phyloP scores from a whole-genome alignment of 2,797 vertebrate species.

The Sarcoramphus papa region DNA sequence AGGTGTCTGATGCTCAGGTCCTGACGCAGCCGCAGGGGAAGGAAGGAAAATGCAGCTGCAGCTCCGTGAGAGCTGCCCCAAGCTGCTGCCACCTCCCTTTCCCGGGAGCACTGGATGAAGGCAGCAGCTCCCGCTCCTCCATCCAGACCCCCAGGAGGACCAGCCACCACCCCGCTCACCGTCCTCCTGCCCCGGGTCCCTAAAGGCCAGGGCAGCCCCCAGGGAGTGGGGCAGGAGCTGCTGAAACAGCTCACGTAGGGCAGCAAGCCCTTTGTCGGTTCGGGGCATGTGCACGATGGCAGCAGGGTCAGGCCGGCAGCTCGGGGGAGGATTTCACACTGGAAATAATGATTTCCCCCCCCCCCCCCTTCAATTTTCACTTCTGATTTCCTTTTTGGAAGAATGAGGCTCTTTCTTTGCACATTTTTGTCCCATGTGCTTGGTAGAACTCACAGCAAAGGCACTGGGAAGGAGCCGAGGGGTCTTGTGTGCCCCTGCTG shows the following conservation, averaged over 20 bases:
- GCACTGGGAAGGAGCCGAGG: not conserved
- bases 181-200: not conserved
- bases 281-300: not conserved
- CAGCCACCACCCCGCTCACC: no score
- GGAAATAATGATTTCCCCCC: not conserved
- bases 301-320: not conserved
- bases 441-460: not conserved
- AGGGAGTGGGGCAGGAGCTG: not conserved
- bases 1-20: not conserved
- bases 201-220: not conserved
- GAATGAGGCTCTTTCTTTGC: not conserved
- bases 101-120: accelerated
- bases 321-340: not conserved
- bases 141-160: not conserved
- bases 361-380: not conserved
- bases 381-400: not conserved
- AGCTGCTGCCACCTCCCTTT: not conserved
- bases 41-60: not conserved
- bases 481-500: not conserved
- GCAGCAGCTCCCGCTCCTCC: not conserved
- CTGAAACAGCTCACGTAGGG: not conserved
- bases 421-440: not conserved
- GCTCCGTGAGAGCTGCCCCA: accelerated
- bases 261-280: not conserved
- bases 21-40: accelerated